Evolutionary conservation across 92 coral and sea anemone genomes (phyloP), one percentile per base, ranked within the genome.

Genomic region (Actinostola sp.): DNA sequence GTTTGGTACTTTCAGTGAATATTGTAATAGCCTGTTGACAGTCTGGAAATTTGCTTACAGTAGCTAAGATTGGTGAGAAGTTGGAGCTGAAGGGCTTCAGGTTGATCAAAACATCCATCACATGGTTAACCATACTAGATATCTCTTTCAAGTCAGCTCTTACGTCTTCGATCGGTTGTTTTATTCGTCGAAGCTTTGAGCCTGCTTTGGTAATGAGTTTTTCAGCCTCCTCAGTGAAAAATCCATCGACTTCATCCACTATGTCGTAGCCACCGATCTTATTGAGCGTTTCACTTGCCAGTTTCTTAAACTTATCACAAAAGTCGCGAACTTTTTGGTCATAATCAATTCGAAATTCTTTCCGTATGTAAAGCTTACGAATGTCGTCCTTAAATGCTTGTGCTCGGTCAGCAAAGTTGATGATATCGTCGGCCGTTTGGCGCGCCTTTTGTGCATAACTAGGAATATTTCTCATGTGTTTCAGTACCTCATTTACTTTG

Each of bases 141-240:
- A 83, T 41, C 1, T 31, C 45, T 28, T 61, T 64, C 13, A 89
- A 36, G 24, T 84, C 88, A 11, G 41, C 33, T 31, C 72, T 76
- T 17, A 84, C 70, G 8, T 69, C 83, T 20, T 33, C 4, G 29
- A 90, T 55, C 13, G 97, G 86, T 20, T 76, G 73, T 31, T 76
- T 83, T 17, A 84, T 29, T 30, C 53, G 53, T 9, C 69, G 65
- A 13, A 90, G 73, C 57, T 76, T 82, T 24, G 73, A 44, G 11
- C 73, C 84, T 2, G 85, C 87, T 20, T 72, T 81, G 2, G 63
- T 44, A 20, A 87, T 71, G 4, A 90, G 66, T 17, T 49, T 82
- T 50, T 79, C 84, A 33, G 92, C 73, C 67, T 87, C 92, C n/a
- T 76, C 66, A 20, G 77, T 87, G 1, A 83, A 84, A 27, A 87